A percentile compares a stretch with the other conserved stretches of the same genome.
Conservation (phyloP, 1,140 invertebrate species). For the Plectrocnemia conspersa region DNA sequence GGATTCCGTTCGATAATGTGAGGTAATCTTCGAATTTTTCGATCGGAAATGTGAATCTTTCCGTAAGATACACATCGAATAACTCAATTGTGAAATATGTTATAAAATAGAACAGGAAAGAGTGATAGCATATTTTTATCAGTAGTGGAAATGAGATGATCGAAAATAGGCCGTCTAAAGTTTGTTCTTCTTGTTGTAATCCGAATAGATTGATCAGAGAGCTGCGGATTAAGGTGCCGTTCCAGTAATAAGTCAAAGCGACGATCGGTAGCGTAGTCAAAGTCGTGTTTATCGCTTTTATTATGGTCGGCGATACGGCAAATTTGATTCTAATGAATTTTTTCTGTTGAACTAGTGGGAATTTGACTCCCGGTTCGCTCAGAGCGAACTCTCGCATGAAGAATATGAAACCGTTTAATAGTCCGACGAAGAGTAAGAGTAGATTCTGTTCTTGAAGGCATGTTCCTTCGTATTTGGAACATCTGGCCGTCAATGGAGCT, state of each 20-base stretch:
- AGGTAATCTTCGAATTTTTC: slow-evolving; percentile 40
- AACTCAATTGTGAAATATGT: slow-evolving; percentile 64
- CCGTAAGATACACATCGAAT: slow-evolving; percentile 64
- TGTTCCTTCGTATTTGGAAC: slow-evolving; percentile 37
- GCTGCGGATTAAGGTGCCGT: slow-evolving; percentile 47
- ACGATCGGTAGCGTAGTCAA: slow-evolving; percentile 60
- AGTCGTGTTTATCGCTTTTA: slow-evolving; percentile 54
- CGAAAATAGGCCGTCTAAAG: slow-evolving; percentile 51
- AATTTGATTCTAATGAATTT: slow-evolving; percentile 61
- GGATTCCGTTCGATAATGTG: slow-evolving; percentile 54
- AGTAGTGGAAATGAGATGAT: slow-evolving; percentile 53
- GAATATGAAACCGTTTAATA: slow-evolving; percentile 65
- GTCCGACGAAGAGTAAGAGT: slow-evolving; percentile 61
- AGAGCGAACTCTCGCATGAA: slow-evolving; percentile 56
- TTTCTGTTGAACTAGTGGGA: slow-evolving; percentile 62
- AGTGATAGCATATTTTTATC: slow-evolving; percentile 62
- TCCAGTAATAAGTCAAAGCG: slow-evolving; percentile 55
- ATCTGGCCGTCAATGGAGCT: neutral
- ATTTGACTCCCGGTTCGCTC: slow-evolving; percentile 54
- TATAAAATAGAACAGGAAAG: slow-evolving; percentile 62
- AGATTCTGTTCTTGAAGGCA: slow-evolving; percentile 47
- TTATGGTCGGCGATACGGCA: slow-evolving; percentile 52
- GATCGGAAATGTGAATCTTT: slow-evolving; percentile 59
- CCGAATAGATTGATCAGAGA: slow-evolving; percentile 48
- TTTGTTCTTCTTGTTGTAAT: slow-evolving; percentile 50